phyloP scores from a whole-genome alignment of 2,888 invertebrate species.

The Parelbella ahira region DNA sequence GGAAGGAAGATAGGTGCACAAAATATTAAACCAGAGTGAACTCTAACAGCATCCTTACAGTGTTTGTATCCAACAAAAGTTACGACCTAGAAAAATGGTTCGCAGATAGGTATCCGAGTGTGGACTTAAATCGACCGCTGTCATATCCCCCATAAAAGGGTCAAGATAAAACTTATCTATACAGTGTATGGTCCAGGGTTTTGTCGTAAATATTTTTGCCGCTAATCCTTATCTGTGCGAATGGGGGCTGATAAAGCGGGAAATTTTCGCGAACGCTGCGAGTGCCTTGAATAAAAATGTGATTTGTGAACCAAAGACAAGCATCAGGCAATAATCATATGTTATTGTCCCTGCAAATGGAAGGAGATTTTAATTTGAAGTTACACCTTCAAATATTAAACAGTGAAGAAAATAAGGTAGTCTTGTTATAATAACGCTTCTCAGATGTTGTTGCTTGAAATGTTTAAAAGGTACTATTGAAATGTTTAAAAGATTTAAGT shows the following conservation, averaged over 20 bases:
- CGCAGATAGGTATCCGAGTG: slow-evolving; percentile 13
- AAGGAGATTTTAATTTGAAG: too few relatives aligned
- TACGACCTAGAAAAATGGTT: slow-evolving; percentile 17
- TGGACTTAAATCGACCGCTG: slow-evolving; percentile 24
- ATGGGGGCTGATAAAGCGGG: not conserved
- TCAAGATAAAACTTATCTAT: slow-evolving; percentile 24
- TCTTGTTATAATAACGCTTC: too few relatives aligned
- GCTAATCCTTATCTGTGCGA: slow-evolving; percentile 16
- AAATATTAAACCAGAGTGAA: slow-evolving; percentile 11
- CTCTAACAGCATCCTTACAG: not conserved
- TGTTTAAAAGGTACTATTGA: too few relatives aligned
- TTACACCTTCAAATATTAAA: too few relatives aligned
- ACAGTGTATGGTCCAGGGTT: slow-evolving; percentile 17
- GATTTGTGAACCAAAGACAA: not conserved
- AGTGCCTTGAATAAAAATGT: slow-evolving; percentile 1
- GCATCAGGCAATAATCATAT: too few relatives aligned
- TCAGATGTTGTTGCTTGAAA: too few relatives aligned
- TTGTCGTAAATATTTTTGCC: slow-evolving; percentile 14
- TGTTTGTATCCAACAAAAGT: slow-evolving; percentile 8
- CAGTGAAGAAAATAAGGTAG: too few relatives aligned
- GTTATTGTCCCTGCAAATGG: too few relatives aligned
- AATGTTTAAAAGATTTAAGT: too few relatives aligned
- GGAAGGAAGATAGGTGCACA: slow-evolving; percentile 5
- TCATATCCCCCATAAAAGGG: slow-evolving; percentile 22
- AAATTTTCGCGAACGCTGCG: not conserved